Percentiles rank a stretch among this genome's conserved stretches.
phyloP scores from a whole-genome alignment of 2,888 invertebrate genomes.

The Venustoraphidia nigricollis region DNA sequence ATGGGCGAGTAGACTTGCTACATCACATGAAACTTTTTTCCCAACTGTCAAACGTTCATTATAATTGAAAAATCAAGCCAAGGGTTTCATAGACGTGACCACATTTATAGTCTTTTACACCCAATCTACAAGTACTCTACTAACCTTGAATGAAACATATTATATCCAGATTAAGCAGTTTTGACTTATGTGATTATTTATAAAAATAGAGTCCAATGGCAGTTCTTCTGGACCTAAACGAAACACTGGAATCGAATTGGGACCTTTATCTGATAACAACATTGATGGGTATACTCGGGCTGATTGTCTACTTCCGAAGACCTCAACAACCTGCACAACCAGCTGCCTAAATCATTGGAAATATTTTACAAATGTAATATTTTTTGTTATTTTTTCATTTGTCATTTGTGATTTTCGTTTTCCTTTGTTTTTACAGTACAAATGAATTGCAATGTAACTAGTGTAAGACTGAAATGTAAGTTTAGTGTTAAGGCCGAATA shows the following conservation, averaged over 20 bases:
- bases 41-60: no score
- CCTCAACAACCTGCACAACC: slow-evolving; percentile 24
- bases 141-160: background rate
- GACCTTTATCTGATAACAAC: slow-evolving; percentile 81
- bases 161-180: slow-evolving; percentile 7
- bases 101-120: no score
- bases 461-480: no score
- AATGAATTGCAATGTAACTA: background rate
- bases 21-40: no score
- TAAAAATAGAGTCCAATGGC: slow-evolving; percentile 41
- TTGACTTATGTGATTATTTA: background rate
- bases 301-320: slow-evolving; percentile 66
- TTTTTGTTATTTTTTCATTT: background rate
- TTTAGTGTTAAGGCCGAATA: no score
- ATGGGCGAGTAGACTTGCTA: no score
- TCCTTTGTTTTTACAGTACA: background rate
- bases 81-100: no score
- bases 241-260: slow-evolving; percentile 74
- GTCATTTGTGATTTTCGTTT: background rate
- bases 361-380: slow-evolving; percentile 1
- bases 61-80: no score
- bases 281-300: slow-evolving; percentile 65
- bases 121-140: no score
- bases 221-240: slow-evolving; percentile 49
- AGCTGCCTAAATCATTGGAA: no score